Percentiles rank a stretch among this genome's conserved stretches.
phyloP scores from a whole-genome alignment of 2,797 vertebrate species.

The Arremon brunneinucha region DNA sequence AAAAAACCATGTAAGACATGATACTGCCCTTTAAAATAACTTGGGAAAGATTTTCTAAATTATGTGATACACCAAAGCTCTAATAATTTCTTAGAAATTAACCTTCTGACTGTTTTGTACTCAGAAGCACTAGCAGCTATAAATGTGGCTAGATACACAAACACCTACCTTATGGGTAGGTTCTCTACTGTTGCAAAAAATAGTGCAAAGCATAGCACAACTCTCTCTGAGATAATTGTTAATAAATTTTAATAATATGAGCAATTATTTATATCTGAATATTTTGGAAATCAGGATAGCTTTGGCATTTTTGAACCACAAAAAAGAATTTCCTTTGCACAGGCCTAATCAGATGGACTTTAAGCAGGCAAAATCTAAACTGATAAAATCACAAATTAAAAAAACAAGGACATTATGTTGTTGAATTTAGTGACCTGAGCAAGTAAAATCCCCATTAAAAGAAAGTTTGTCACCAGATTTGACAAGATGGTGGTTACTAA shows the following conservation, averaged over 20 bases:
- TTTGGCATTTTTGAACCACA: neutral
- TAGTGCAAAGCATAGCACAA: neutral
- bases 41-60: neutral
- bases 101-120: neutral
- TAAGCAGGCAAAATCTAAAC: neutral
- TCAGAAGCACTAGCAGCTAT: neutral
- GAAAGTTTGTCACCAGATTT: neutral
- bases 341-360: neutral
- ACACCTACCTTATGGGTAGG: neutral
- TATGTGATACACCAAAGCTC: neutral
- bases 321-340: neutral
- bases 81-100: neutral
- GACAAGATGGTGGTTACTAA: neutral
- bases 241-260: neutral
- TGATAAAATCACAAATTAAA: neutral
- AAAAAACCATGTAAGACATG: neutral
- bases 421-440: neutral
- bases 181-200: neutral
- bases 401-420: neutral
- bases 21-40: neutral
- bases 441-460: neutral
- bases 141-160: neutral
- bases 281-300: neutral
- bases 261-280: neutral
- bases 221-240: neutral